phyloP scores from a whole-genome alignment of 2,888 invertebrate species.

The Caenorhabditis sp. region DNA sequence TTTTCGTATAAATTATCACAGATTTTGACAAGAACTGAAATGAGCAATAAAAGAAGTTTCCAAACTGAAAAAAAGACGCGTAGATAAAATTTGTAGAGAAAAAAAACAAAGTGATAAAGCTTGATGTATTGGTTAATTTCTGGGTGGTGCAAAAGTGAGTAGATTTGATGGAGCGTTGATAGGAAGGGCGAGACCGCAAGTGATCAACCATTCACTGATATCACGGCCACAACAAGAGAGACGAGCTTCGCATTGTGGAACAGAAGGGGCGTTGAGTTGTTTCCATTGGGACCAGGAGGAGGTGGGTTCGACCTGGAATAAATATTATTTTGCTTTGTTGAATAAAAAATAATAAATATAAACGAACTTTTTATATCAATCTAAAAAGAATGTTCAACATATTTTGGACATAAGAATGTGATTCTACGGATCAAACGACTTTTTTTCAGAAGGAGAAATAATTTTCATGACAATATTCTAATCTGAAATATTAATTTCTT shows the following conservation, averaged over 20 bases:
- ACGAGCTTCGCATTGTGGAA: slow-evolving; percentile 54
- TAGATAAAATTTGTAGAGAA: background rate
- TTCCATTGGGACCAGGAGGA: slow-evolving; percentile 51
- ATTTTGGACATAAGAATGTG: no score
- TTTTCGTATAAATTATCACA: slow-evolving; percentile 16
- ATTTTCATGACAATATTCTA: no score
- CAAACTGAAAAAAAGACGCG: background rate
- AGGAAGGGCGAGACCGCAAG: slow-evolving; percentile 47
- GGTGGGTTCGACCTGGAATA: slow-evolving; percentile 44
- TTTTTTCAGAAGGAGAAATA: no score
- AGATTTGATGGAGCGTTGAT: slow-evolving; percentile 24
- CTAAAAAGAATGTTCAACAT: no score
- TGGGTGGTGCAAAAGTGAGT: slow-evolving; percentile 22
- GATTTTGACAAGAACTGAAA: slow-evolving; percentile 15
- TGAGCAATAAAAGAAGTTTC: slow-evolving; percentile 14
- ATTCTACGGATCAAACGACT: no score
- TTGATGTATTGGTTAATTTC: background rate
- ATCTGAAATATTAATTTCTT: no score
- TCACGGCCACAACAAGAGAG: slow-evolving; percentile 53
- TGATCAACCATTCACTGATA: slow-evolving; percentile 58
- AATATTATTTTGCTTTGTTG: background rate
- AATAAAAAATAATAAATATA: no score
- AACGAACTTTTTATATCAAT: no score
- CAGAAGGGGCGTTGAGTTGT: slow-evolving; percentile 56
- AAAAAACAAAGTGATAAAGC: slow-evolving; percentile 4